Percentiles rank a stretch among this genome's conserved stretches.
Evolutionary conservation across 2,888 invertebrate genomes (phyloP).

Genomic region (Orgyia antiqua): DNA sequence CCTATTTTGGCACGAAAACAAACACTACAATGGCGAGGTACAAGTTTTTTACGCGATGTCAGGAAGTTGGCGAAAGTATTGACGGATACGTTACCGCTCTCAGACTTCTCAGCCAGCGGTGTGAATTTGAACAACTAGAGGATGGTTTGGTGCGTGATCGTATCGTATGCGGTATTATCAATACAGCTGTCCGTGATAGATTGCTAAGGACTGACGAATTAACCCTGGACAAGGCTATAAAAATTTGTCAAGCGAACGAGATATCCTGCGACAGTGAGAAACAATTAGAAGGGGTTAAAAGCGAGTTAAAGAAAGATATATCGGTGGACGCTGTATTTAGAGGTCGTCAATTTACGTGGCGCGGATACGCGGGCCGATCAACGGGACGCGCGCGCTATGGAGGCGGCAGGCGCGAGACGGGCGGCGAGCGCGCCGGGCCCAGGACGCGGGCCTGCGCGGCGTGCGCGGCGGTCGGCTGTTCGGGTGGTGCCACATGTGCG

Average conservation of each 20-base stretch:
- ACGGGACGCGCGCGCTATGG: not conserved
- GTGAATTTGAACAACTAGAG: not conserved
- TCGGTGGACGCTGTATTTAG: not conserved
- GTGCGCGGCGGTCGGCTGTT: not conserved
- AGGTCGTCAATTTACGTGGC: not conserved
- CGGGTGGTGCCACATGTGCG: not conserved
- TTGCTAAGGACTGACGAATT: conserved; percentile 1
- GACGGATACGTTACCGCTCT: not conserved
- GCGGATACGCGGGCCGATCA: not conserved
- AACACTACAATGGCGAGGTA: conserved; percentile 2
- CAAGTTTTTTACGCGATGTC: conserved; percentile 3
- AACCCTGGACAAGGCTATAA: not conserved
- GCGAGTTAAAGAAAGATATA: not conserved
- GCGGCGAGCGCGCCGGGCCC: not conserved
- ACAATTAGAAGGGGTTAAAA: conserved; percentile 1
- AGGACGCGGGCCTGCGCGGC: not conserved
- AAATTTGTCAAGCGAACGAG: too few relatives aligned
- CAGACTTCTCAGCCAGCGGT: not conserved
- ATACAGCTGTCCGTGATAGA: conserved; percentile 1
- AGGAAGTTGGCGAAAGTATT: conserved; percentile 2
- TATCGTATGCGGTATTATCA: conserved; percentile 9
- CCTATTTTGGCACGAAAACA: conserved; percentile 1
- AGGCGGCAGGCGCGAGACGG: not conserved
- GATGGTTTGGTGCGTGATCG: conserved; percentile 8
- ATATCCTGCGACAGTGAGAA: not conserved